These are phyloP conservation scores for Anolis apletophallus DNA, from an alignment of 2,797 vertebrate genomes.

Conservation along the genomic window DNA sequence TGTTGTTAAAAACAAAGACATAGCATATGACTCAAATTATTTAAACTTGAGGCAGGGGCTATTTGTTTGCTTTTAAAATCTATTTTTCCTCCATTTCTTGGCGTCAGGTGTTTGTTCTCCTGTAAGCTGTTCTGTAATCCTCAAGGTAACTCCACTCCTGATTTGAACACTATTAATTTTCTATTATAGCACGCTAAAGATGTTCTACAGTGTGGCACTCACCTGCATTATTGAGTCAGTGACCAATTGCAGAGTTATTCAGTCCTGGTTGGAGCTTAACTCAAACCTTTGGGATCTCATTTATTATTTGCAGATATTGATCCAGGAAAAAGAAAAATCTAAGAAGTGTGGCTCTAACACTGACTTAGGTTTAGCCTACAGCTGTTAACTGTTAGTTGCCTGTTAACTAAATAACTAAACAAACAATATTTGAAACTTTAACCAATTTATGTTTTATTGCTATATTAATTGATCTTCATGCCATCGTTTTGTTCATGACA, in stretches of 20 bases:
- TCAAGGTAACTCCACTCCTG: slow-evolving; percentile 89
- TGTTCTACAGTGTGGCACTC: slow-evolving; percentile 88
- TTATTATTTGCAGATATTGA: slow-evolving; percentile 99
- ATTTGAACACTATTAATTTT: slow-evolving; percentile 98
- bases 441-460: slow-evolving; percentile 53
- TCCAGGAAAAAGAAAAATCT: slow-evolving; percentile 86
- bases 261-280: slow-evolving; percentile 88
- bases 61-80: slow-evolving; percentile 26
- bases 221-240: slow-evolving; percentile 93
- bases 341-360: slow-evolving; percentile 86
- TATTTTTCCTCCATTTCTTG: slow-evolving; percentile 72
- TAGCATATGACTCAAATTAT: slow-evolving; percentile 69
- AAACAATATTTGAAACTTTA: slow-evolving; percentile 56
- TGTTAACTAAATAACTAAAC: slow-evolving; percentile 46
- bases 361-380: slow-evolving; percentile 87
- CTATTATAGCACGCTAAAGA: slow-evolving; percentile 95
- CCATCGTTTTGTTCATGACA: slow-evolving; percentile 39
- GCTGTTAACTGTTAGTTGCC: slow-evolving; percentile 85
- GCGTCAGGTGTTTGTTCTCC: slow-evolving; percentile 88
- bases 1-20: slow-evolving; percentile 50
- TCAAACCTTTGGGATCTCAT: slow-evolving; percentile 93
- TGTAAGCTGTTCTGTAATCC: slow-evolving; percentile 90
- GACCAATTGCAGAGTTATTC: slow-evolving; percentile 90
- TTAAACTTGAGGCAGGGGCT: slow-evolving; percentile 57
- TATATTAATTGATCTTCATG: slow-evolving; percentile 50